Conservation (phyloP, 1,140 invertebrate genomes). For the Pristionchus pacificus region DNA sequence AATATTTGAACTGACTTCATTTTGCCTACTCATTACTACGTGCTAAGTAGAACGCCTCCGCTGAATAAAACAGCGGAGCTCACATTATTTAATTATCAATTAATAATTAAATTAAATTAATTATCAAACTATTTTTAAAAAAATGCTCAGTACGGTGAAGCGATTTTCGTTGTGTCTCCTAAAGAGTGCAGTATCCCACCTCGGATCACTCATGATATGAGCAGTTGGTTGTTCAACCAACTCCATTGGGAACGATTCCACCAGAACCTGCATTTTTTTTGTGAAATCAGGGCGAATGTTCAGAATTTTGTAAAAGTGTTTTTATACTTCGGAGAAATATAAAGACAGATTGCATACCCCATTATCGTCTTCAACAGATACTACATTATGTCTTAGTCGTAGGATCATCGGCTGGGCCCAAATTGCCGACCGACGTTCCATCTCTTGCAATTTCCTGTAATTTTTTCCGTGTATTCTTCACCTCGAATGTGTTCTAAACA, state of each 20-base stretch:
- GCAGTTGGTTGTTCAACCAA: constrained; percentile 89
- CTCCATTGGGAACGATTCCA: constrained; percentile 87
- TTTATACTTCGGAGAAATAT: background rate
- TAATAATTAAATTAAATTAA: no score
- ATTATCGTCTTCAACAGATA: constrained; percentile 92
- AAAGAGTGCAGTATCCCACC: no score
- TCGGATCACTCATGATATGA: constrained; percentile 83
- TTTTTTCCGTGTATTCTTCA: no score
- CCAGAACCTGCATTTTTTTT: constrained; percentile 66
- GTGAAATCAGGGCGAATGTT: background rate
- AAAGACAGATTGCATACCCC: constrained; percentile 67
- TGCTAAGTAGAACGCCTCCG: no score
- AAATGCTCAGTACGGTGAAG: no score
- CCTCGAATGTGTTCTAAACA: background rate
- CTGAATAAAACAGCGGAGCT: no score
- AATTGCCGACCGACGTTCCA: constrained; percentile 95
- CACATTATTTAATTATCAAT: no score
- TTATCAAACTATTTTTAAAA: no score
- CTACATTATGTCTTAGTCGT: constrained; percentile 73
- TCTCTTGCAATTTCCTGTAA: no score
- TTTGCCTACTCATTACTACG: background rate
- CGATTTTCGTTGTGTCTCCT: no score
- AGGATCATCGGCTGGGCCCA: constrained; percentile 98
- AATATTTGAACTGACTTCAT: background rate
- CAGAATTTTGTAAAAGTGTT: no score